Percentiles rank a stretch among this genome's conserved stretches.
Conservation (phyloP, 2,888 invertebrate genomes). For the Oscheius sp. region DNA sequence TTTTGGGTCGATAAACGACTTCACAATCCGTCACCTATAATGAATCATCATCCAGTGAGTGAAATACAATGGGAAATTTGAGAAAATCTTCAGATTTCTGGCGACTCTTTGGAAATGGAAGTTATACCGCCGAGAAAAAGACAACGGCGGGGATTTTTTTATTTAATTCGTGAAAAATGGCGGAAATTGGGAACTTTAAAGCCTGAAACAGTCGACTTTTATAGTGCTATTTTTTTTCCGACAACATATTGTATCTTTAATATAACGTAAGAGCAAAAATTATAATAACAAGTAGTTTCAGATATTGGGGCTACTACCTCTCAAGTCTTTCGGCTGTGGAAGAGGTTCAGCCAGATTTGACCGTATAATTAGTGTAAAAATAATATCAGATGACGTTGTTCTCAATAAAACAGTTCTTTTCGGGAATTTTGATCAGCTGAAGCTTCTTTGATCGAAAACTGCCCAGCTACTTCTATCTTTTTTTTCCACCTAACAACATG, state of each 20-base stretch:
- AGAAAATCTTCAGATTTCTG: slow-evolving; percentile 35
- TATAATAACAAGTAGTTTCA: slow-evolving; percentile 32
- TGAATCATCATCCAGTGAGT: slow-evolving; percentile 34
- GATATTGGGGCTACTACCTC: slow-evolving; percentile 68
- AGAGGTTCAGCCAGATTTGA: too few relatives aligned
- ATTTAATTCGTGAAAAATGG: slow-evolving; percentile 40
- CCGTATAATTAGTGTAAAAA: too few relatives aligned
- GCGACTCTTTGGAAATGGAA: slow-evolving; percentile 23
- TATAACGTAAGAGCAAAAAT: slow-evolving; percentile 53
- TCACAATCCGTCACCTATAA: slow-evolving; percentile 3
- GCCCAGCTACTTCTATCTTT: too few relatives aligned
- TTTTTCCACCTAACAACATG: too few relatives aligned
- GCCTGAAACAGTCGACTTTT: slow-evolving; percentile 69
- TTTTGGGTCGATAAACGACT: slow-evolving; percentile 35
- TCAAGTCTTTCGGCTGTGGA: slow-evolving; percentile 58
- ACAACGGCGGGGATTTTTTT: slow-evolving; percentile 19
- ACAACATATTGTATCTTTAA: slow-evolving; percentile 69
- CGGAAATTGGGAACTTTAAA: slow-evolving; percentile 43
- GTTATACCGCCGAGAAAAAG: slow-evolving; percentile 2
- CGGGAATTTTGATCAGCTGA: too few relatives aligned
- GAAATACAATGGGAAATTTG: too few relatives aligned
- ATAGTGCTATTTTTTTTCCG: slow-evolving; percentile 69
- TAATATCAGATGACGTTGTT: too few relatives aligned
- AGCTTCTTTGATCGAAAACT: too few relatives aligned
- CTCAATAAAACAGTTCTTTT: too few relatives aligned